Evolutionary conservation across 2,888 invertebrate species (phyloP).

Genomic region (Horisme vitalbata): DNA sequence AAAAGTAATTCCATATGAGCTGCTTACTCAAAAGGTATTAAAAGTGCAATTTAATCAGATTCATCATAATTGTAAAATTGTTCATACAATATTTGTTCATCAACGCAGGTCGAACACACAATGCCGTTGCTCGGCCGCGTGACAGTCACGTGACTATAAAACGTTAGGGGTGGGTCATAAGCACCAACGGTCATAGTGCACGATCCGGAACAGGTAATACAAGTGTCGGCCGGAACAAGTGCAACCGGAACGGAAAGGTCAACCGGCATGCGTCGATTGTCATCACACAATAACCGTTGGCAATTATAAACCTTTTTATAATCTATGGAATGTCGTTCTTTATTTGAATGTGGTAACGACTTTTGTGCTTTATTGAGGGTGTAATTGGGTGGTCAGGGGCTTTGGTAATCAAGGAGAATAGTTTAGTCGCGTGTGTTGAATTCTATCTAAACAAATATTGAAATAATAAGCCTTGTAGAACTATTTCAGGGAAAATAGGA

Average conservation of each 20-base stretch:
- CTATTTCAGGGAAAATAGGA: no score
- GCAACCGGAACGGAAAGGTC: conserved; percentile 41
- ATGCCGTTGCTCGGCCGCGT: conserved; percentile 7
- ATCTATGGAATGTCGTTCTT: no score
- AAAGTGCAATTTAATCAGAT: no score
- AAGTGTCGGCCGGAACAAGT: no score
- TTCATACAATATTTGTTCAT: no score
- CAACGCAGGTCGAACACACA: no score
- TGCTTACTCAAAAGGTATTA: no score
- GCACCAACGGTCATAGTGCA: conserved; percentile 49
- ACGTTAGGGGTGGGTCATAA: conserved; percentile 7
- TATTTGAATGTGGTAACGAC: conserved; percentile 11
- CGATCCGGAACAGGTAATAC: conserved; percentile 44
- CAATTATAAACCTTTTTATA: neutral
- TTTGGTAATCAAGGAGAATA: neutral
- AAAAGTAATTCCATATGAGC: no score
- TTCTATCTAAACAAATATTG: neutral
- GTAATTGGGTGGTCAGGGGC: neutral
- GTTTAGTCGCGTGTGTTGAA: neutral
- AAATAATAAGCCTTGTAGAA: no score
- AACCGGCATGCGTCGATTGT: conserved; percentile 31
- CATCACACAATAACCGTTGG: conserved; percentile 32
- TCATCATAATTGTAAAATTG: no score
- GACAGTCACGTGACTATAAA: conserved; percentile 14
- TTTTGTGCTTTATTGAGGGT: conserved; percentile 4